These are phyloP conservation scores for Leptoteleia sp. DNA, from an alignment of 1,140 invertebrate species.

Conservation along the genomic window DNA sequence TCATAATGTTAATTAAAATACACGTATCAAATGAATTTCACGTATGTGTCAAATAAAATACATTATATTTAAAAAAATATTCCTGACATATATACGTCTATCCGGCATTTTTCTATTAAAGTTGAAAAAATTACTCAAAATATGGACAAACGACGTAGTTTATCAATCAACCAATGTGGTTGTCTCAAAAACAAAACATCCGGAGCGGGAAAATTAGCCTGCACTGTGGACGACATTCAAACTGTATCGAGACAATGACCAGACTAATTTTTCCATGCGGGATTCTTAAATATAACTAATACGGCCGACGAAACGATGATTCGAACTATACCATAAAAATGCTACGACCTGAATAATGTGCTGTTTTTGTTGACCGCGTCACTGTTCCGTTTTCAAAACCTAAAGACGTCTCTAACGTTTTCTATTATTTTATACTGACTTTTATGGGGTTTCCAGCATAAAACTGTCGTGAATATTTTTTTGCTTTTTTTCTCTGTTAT, in stretches of 20 bases:
- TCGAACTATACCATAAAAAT: slow-evolving; percentile 45
- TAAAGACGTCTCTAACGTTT: slow-evolving; percentile 15
- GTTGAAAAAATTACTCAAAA: background rate
- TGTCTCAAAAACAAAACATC: slow-evolving; percentile 1
- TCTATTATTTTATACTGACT: slow-evolving; percentile 39
- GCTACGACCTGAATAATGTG: slow-evolving; percentile 57
- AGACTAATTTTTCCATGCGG: too few relatives aligned
- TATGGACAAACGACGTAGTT: too few relatives aligned
- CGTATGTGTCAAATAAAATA: too few relatives aligned
- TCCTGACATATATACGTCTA: background rate
- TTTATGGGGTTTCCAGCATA: slow-evolving; percentile 33
- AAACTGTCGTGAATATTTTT: slow-evolving; percentile 31
- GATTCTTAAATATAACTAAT: background rate
- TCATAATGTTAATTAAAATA: too few relatives aligned
- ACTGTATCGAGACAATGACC: too few relatives aligned
- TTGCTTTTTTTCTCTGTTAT: slow-evolving; percentile 29
- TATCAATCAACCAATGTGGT: too few relatives aligned
- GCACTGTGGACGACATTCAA: too few relatives aligned
- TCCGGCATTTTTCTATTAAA: background rate
- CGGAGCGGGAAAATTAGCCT: slow-evolving; percentile 18
- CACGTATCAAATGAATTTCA: too few relatives aligned
- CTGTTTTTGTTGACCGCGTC: slow-evolving; percentile 26
- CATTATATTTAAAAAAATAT: too few relatives aligned
- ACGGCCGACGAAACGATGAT: background rate
- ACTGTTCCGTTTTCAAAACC: slow-evolving; percentile 17